Conservation (phyloP, 2,888 invertebrate genomes). For the Lasioglossum marginatum region DNA sequence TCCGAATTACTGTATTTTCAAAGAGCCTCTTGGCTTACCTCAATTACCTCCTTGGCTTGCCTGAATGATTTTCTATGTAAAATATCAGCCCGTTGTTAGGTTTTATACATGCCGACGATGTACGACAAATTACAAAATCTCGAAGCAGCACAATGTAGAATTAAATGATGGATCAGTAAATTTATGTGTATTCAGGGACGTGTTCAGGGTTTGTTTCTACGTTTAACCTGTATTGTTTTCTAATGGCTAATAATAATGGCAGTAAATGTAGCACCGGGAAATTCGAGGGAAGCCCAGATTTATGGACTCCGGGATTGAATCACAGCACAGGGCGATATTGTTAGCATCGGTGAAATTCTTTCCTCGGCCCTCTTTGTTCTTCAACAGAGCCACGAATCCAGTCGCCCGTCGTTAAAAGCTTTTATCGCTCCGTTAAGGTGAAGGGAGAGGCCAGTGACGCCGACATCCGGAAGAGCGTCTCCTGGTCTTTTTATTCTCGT, state of each 20-base stretch:
- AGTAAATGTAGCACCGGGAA: neutral
- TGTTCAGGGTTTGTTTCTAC: neutral
- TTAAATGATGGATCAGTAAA: neutral
- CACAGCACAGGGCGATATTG: slow-evolving; percentile 5
- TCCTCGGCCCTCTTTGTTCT: slow-evolving; percentile 46
- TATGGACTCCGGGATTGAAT: neutral
- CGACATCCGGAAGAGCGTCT: slow-evolving; percentile 59
- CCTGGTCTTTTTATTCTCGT: slow-evolving; percentile 56
- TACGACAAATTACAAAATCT: too few relatives aligned
- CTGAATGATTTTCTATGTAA: too few relatives aligned
- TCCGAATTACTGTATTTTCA: too few relatives aligned
- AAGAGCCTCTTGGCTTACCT: too few relatives aligned
- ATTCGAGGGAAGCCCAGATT: neutral
- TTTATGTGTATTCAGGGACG: too few relatives aligned
- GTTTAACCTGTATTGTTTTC: neutral
- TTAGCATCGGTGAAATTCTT: slow-evolving; percentile 33
- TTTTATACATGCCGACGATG: too few relatives aligned
- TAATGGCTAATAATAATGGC: neutral
- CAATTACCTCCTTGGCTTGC: too few relatives aligned
- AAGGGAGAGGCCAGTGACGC: slow-evolving; percentile 47
- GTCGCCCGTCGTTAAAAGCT: slow-evolving; percentile 73
- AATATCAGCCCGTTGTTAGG: too few relatives aligned
- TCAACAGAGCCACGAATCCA: slow-evolving; percentile 37
- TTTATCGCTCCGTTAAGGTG: slow-evolving; percentile 71
- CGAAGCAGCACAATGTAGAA: neutral